Evolutionary conservation across 2,888 invertebrate genomes (phyloP), one percentile per base, ranked within the genome.

Genomic region (Andrena fulva): DNA sequence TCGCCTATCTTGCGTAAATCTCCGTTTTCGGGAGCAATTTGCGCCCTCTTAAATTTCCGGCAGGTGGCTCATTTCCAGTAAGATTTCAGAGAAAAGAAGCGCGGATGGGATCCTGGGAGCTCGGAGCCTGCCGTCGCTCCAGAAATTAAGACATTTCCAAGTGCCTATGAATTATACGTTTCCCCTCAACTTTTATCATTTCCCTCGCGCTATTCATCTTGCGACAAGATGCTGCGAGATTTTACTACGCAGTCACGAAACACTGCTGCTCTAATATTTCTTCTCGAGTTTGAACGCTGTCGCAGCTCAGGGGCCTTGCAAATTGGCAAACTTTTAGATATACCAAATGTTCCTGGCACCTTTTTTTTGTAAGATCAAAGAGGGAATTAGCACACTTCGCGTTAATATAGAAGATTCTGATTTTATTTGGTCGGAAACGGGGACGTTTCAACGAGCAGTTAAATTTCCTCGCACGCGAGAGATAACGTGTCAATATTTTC

Each of bases 21-120:
- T 27, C 29, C 76, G 63, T 68, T 76, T 82, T 82, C 76, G 50
- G 31, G 10, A 70, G 59, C 35, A 82, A 82, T 75, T 82, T 71
- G 54, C 63, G 56, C 33, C 48, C n/a, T 63, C 64, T 69, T 50
- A 73, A 72, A 79, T 80, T 62, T 50, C 27, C 70, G 12, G 12
- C 59, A 54, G 59, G 52, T 31, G 66, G 35, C 12, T 68, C 12
- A n/a, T 35, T 33, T 4, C 10, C 10, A 12, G n/a, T 8, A 48
- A 10, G 29, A 48, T 62, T 75, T 56, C 24, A 16, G 16, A 0
- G n/a, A 6, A 52, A 62, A 48, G 50, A 60, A 59, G 29, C 5
- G 5, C 27, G n/a, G 10, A 10, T 56, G 27, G 10, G 7, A n/a
- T 29, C 12, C 42, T n/a, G 16, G 35, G 59, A 20, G 29, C 35